phyloP scores from a whole-genome alignment of 2,888 invertebrate genomes.

The Zeuzera pyrina region DNA sequence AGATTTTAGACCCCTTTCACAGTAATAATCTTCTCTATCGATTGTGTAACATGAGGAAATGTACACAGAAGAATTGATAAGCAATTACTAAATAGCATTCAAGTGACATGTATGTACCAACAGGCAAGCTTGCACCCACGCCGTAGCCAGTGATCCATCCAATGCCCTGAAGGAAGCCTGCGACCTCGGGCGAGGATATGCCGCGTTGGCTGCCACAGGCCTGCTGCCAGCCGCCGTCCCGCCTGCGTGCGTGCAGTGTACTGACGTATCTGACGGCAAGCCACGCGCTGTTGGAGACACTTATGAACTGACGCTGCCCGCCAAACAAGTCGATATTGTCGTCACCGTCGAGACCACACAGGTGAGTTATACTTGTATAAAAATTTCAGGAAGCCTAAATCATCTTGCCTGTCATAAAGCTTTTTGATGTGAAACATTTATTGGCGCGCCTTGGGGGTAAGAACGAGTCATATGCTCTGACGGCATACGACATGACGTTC shows the following conservation, averaged over 20 bases:
- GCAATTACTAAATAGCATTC: no score
- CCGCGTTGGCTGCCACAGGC: slow-evolving; percentile 72
- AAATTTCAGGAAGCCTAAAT: no score
- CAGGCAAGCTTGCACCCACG: slow-evolving; percentile 84
- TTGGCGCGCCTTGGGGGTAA: no score
- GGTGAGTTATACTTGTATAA: no score
- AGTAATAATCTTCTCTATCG: no score
- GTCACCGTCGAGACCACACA: slow-evolving; percentile 79
- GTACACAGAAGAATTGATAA: no score
- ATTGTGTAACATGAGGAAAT: no score
- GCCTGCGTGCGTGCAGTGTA: slow-evolving; percentile 74
- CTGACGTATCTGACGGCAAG: slow-evolving; percentile 51
- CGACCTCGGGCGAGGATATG: slow-evolving; percentile 79
- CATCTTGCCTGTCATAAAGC: no score
- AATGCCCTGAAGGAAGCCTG: slow-evolving; percentile 75
- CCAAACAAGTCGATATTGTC: slow-evolving; percentile 85
- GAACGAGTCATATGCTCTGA: no score
- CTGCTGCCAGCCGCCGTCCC: slow-evolving; percentile 77
- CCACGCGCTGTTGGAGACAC: slow-evolving; percentile 69
- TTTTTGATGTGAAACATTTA: no score
- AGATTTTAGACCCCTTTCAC: no score
- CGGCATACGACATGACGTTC: no score
- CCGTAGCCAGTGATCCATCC: slow-evolving; percentile 33
- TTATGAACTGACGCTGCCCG: slow-evolving; percentile 78
- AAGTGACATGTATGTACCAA: slow-evolving; percentile 8